A percentile compares a stretch with the other conserved stretches of the same genome.
These are phyloP conservation scores for Harpalus rubripes DNA, from an alignment of 2,888 invertebrate genomes.

Conservation along the genomic window DNA sequence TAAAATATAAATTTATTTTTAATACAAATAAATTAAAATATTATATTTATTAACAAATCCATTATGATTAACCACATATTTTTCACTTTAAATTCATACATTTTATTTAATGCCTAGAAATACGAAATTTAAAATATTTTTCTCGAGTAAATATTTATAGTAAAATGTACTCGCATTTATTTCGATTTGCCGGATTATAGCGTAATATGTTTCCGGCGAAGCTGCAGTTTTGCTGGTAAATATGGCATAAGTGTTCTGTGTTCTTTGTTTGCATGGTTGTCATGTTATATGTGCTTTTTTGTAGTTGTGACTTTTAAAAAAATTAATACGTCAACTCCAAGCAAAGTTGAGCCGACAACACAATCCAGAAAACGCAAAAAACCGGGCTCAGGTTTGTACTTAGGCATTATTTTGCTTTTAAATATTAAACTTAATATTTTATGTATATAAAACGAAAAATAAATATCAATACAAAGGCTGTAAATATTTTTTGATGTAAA, in stretches of 20 bases:
- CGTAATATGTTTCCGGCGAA: slow-evolving; percentile 13
- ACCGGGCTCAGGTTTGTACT: slow-evolving; percentile 82
- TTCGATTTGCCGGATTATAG: slow-evolving; percentile 25
- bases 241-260: slow-evolving; percentile 67
- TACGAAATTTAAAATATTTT: too few species aligned
- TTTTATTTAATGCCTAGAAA: too few species aligned
- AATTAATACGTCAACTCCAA: slow-evolving; percentile 73
- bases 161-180: slow-evolving; percentile 9
- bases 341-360: slow-evolving; percentile 72
- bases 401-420: slow-evolving; percentile 34
- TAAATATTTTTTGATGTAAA: slow-evolving; percentile 48
- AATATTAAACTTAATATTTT: slow-evolving; percentile 27
- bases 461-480: slow-evolving; percentile 20
- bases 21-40: too few species aligned
- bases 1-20: too few species aligned
- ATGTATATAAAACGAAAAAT: slow-evolving; percentile 20
- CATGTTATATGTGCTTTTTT: slow-evolving; percentile 72
- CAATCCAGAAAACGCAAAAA: slow-evolving; percentile 86
- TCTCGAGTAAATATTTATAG: neutral
- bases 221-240: slow-evolving; percentile 43
- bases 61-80: too few species aligned
- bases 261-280: slow-evolving; percentile 72
- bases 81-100: too few species aligned
- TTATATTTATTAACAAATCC: too few species aligned
- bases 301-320: slow-evolving; percentile 93